Evolutionary conservation across 2,113 vertebrate genomes (phyloP).

Genomic region (Cettia cetti): DNA sequence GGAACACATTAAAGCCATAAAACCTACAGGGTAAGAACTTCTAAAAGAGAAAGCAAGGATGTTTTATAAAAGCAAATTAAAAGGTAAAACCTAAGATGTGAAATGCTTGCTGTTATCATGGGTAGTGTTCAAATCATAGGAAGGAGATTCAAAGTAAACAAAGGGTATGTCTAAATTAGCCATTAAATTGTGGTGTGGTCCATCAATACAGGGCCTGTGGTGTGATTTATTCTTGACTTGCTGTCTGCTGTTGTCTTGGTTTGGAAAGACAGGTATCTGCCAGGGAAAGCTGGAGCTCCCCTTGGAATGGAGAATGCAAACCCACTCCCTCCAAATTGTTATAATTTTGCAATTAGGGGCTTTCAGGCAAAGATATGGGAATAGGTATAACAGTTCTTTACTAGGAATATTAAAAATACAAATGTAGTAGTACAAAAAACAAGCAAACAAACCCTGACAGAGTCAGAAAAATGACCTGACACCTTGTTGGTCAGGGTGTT

Average conservation of each 20-base stretch:
- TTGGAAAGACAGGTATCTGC: too few relatives aligned
- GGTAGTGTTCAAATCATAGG: not conserved
- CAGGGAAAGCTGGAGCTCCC: too few relatives aligned
- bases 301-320: too few relatives aligned
- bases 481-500: too few relatives aligned
- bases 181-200: not conserved
- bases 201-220: not conserved
- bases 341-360: too few relatives aligned
- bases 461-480: too few relatives aligned
- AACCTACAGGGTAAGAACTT: not conserved
- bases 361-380: too few relatives aligned
- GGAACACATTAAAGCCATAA: not conserved
- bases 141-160: not conserved
- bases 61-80: not conserved
- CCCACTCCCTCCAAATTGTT: too few relatives aligned
- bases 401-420: too few relatives aligned
- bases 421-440: too few relatives aligned
- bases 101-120: not conserved
- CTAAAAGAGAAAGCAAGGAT: not conserved
- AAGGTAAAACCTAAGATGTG: not conserved
- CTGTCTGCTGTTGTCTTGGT: not conserved
- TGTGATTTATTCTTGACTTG: not conserved
- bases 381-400: too few relatives aligned
- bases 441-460: too few relatives aligned
- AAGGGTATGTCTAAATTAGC: not conserved